A percentile compares a stretch with the other conserved stretches of the same genome.
phyloP scores from a whole-genome alignment of 2,113 vertebrate species.

The Lethenteron camtschaticum region DNA sequence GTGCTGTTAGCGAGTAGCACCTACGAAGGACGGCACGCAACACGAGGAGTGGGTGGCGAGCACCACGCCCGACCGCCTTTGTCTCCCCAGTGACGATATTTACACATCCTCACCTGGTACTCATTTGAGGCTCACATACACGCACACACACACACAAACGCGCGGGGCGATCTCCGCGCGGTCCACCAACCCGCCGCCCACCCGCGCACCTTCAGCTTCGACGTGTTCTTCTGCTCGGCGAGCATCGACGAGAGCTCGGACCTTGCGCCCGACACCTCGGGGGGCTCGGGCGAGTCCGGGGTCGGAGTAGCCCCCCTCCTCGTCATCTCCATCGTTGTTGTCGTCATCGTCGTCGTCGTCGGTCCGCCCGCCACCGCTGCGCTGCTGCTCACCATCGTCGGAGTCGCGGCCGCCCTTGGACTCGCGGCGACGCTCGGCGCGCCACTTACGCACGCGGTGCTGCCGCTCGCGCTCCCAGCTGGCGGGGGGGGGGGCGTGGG shows the following conservation, averaged over 20 bases:
- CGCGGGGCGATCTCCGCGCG: too few species aligned
- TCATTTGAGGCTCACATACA: too few species aligned
- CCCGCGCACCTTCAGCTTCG: slow-evolving; percentile 16
- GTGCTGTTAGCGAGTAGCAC: too few species aligned
- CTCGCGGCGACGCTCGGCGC: neutral
- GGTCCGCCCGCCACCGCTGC: neutral
- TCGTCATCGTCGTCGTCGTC: slow-evolving; percentile 8
- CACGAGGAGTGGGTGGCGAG: too few species aligned
- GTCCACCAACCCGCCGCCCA: too few species aligned
- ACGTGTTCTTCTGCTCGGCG: slow-evolving; percentile 14
- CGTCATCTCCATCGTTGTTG: neutral
- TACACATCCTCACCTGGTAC: too few species aligned
- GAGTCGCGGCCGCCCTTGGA: neutral
- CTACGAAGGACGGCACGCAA: too few species aligned
- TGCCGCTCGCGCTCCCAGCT: slow-evolving; percentile 26
- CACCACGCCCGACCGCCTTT: too few species aligned
- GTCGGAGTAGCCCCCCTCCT: neutral
- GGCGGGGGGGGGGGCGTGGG: neutral
- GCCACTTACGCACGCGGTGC: slow-evolving; percentile 6
- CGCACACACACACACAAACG: too few species aligned
- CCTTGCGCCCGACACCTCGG: slow-evolving; percentile 15
- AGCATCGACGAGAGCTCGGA: slow-evolving; percentile 22
- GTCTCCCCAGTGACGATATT: too few species aligned
- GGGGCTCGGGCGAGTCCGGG: slow-evolving; percentile 15
- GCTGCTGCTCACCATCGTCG: too few species aligned